Percentiles rank a stretch among this genome's conserved stretches.
Evolutionary conservation across 2,113 vertebrate genomes (phyloP).

Genomic region (Brachirus orientalis): DNA sequence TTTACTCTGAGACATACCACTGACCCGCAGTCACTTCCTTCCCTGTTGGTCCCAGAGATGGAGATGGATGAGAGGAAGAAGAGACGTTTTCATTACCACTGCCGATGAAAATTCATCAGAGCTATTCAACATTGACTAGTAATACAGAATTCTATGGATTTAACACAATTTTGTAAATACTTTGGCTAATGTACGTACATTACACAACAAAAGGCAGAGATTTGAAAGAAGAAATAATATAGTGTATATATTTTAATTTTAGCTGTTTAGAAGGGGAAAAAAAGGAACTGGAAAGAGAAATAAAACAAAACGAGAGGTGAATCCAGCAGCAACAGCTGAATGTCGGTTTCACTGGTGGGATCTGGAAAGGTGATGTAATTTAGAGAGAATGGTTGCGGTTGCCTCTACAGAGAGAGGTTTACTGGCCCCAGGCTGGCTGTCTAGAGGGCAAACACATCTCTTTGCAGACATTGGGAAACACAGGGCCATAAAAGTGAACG

Average conservation of each 20-base stretch:
- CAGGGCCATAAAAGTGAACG: slow-evolving; percentile 65
- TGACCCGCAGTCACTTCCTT: slow-evolving; percentile 74
- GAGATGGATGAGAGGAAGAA: slow-evolving; percentile 34
- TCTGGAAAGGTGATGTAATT: slow-evolving; percentile 79
- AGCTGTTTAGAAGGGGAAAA: not conserved
- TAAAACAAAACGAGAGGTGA: slow-evolving; percentile 34
- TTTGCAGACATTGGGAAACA: slow-evolving; percentile 68
- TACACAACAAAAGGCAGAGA: too few species aligned
- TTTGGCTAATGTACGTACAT: too few species aligned
- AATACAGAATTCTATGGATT: too few species aligned
- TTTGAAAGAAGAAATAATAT: too few species aligned
- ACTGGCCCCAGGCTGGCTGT: slow-evolving; percentile 73
- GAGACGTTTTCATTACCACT: too few species aligned
- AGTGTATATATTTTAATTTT: too few species aligned
- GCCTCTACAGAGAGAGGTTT: slow-evolving; percentile 68
- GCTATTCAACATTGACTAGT: not conserved
- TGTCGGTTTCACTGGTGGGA: slow-evolving; percentile 58
- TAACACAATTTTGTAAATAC: too few species aligned
- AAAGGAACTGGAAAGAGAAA: slow-evolving; percentile 17
- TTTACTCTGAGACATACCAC: slow-evolving; percentile 79
- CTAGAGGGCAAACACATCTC: slow-evolving; percentile 68
- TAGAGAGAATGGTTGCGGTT: slow-evolving; percentile 72
- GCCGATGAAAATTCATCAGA: too few species aligned
- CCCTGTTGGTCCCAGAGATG: slow-evolving; percentile 43
- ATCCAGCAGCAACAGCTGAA: slow-evolving; percentile 65